A percentile compares a stretch with the other conserved stretches of the same genome.
Evolutionary conservation across 1,140 invertebrate genomes (phyloP).

Genomic region (Papilio machaon): DNA sequence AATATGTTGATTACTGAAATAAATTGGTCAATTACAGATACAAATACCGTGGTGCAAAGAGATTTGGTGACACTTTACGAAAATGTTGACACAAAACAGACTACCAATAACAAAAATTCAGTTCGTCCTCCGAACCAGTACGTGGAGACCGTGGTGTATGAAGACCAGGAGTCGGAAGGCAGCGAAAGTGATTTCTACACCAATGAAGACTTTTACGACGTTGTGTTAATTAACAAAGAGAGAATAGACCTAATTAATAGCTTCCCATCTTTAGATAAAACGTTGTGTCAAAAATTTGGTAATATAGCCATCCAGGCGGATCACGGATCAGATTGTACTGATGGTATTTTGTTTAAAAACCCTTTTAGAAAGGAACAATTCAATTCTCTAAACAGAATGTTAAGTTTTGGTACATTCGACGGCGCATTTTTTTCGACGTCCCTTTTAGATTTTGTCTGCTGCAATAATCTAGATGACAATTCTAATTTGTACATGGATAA

Average conservation of each 20-base stretch:
- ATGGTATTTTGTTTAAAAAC: slow-evolving; percentile 60
- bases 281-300: slow-evolving; percentile 68
- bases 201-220: slow-evolving; percentile 61
- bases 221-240: slow-evolving; percentile 64
- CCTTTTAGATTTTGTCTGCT: slow-evolving; percentile 69
- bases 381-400: slow-evolving; percentile 54
- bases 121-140: slow-evolving; percentile 60
- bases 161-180: slow-evolving; percentile 63
- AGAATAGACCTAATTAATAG: slow-evolving; percentile 62
- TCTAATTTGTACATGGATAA: slow-evolving; percentile 76
- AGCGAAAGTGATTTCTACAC: slow-evolving; percentile 67
- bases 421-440: slow-evolving; percentile 57
- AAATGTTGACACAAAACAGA: slow-evolving; percentile 61
- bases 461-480: slow-evolving; percentile 69
- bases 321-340: slow-evolving; percentile 50
- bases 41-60: slow-evolving; percentile 50
- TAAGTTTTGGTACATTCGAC: slow-evolving; percentile 46
- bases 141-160: slow-evolving; percentile 70
- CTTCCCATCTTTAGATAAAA: slow-evolving; percentile 53
- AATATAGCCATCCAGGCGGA: slow-evolving; percentile 59
- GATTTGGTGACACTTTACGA: slow-evolving; percentile 72
- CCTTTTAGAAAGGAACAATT: slow-evolving; percentile 63
- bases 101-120: slow-evolving; percentile 35
- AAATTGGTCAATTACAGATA: background rate
- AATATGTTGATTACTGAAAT: background rate